These are phyloP conservation scores for Thyatira batis DNA, from an alignment of 2,888 invertebrate genomes.

Conservation along the genomic window DNA sequence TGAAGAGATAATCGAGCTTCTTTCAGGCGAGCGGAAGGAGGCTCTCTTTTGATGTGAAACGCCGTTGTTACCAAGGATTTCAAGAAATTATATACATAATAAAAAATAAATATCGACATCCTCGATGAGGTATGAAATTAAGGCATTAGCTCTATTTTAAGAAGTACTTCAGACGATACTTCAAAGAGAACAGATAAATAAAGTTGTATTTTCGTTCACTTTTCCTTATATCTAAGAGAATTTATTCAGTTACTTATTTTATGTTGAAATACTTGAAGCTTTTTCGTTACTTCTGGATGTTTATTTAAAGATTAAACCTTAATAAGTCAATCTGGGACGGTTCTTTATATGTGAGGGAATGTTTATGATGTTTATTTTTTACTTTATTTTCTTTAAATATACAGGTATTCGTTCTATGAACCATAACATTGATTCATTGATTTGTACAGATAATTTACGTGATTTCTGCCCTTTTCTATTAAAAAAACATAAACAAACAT, in stretches of 20 bases:
- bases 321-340: too few species aligned
- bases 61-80: slow-evolving; percentile 23
- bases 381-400: too few species aligned
- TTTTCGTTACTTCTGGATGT: neutral
- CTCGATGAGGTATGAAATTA: neutral
- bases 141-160: neutral
- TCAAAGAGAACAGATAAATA: slow-evolving; percentile 1
- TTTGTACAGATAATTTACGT: too few species aligned
- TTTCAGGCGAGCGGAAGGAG: slow-evolving; percentile 27
- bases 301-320: neutral
- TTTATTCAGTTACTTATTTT: neutral
- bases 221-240: neutral
- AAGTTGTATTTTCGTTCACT: neutral
- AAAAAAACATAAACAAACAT: too few species aligned
- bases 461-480: too few species aligned
- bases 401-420: too few species aligned
- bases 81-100: slow-evolving; percentile 9
- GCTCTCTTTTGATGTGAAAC: slow-evolving; percentile 32
- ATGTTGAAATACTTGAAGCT: neutral
- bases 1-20: slow-evolving; percentile 28
- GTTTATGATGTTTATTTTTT: too few species aligned
- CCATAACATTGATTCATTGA: too few species aligned
- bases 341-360: too few species aligned
- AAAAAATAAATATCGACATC: neutral
- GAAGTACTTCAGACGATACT: neutral